These are phyloP conservation scores for Coremacera marginata DNA, from an alignment of 2,888 invertebrate genomes.

Conservation along the genomic window DNA sequence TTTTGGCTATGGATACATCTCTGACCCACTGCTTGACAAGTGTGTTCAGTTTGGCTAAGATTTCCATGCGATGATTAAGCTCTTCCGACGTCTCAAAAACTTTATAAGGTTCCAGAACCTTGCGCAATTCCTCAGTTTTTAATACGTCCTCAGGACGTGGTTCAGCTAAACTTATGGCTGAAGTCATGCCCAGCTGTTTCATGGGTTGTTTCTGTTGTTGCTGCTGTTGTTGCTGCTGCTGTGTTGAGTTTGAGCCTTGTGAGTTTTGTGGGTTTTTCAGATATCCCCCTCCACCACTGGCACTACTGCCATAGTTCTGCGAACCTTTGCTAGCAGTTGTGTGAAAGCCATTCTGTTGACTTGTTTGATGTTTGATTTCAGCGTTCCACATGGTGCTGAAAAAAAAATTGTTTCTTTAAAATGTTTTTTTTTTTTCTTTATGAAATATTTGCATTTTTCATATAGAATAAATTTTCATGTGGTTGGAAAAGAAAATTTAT, in stretches of 20 bases:
- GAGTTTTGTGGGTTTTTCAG: background rate
- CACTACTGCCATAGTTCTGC: conserved; percentile 23
- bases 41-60: conserved; percentile 86
- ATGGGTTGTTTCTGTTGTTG: conserved; percentile 43
- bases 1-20: conserved; percentile 87
- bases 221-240: conserved; percentile 26
- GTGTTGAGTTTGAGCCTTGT: conserved; percentile 27
- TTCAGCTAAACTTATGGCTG: conserved; percentile 90
- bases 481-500: no score
- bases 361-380: conserved; percentile 59
- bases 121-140: conserved; percentile 79
- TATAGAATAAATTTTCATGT: no score
- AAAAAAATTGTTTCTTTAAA: background rate
- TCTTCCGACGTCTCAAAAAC: conserved; percentile 93
- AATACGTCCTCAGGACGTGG: conserved; percentile 80
- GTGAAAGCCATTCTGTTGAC: conserved; percentile 62
- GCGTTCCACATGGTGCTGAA: conserved; percentile 65
- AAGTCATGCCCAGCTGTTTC: conserved; percentile 85
- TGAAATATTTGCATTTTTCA: no score
- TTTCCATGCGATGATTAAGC: conserved; percentile 89
- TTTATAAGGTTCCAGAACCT: conserved; percentile 84
- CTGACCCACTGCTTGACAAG: conserved; percentile 95
- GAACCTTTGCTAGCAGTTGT: conserved; percentile 42
- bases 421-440: background rate
- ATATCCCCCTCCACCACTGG: conserved; percentile 11